Conservation (phyloP, 2,888 invertebrate species). For the Ptilodon capucinus region DNA sequence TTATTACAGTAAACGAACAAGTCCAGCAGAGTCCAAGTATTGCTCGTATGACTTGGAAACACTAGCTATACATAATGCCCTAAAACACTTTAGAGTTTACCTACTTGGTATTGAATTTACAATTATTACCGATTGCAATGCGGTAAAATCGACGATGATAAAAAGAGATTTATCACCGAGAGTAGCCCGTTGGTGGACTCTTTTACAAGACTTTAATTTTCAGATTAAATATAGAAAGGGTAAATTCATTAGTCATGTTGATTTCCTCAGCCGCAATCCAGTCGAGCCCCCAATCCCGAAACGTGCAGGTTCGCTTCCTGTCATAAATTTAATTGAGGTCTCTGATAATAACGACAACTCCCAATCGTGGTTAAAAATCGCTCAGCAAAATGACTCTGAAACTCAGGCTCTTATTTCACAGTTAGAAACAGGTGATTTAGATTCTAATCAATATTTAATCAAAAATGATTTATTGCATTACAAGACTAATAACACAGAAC, state of each 20-base stretch:
- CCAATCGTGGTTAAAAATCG: no score
- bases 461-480: no score
- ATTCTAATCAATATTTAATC: no score
- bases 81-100: conserved; percentile 46
- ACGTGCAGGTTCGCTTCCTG: no score
- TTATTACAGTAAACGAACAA: conserved; percentile 18
- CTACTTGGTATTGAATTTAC: conserved; percentile 32
- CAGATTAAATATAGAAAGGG: conserved; percentile 27
- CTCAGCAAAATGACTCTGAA: no score
- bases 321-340: conserved; percentile 2
- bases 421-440: no score
- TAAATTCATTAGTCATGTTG: conserved; percentile 24
- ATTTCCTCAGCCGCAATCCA: conserved; percentile 31
- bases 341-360: no score
- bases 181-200: conserved; percentile 31
- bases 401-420: no score
- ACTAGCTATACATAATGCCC: conserved; percentile 23
- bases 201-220: conserved; percentile 28
- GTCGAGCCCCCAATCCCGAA: no score
- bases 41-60: conserved; percentile 49
- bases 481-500: no score
- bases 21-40: conserved; percentile 29
- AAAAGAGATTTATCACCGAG: conserved; percentile 29
- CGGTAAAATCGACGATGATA: conserved; percentile 20
- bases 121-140: conserved; percentile 24